Conservation (phyloP, 2,113 vertebrate species). For the Scortum barcoo region DNA sequence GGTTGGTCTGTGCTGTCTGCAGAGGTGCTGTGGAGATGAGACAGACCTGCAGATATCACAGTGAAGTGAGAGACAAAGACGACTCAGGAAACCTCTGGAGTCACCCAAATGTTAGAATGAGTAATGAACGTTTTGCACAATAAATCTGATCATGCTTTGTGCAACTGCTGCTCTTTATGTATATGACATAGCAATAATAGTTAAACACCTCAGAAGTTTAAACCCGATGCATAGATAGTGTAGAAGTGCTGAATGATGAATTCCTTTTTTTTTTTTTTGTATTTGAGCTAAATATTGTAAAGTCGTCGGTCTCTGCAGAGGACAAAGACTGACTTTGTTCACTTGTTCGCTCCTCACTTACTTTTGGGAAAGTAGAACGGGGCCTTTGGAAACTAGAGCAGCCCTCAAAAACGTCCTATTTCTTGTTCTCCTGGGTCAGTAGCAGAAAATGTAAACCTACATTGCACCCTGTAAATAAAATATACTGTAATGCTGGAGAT, state of each 20-base stretch:
- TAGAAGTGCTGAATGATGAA: background rate
- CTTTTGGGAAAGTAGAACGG: constrained; percentile 45
- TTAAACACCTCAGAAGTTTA: background rate
- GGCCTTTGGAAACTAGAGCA: constrained; percentile 41
- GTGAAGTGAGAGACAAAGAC: too few species aligned
- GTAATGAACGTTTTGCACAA: background rate
- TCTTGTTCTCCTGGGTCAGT: constrained; percentile 2
- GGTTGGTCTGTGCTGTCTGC: background rate
- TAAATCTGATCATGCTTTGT: background rate
- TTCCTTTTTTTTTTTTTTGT: constrained; percentile 5
- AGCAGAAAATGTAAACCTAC: background rate
- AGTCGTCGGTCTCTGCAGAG: constrained; percentile 13
- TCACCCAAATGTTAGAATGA: too few species aligned
- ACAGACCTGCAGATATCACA: background rate
- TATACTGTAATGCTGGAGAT: background rate
- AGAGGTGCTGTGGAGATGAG: background rate
- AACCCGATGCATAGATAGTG: background rate
- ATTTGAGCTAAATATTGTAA: constrained; percentile 25
- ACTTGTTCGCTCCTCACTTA: too few species aligned
- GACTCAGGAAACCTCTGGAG: background rate
- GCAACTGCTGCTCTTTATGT: background rate
- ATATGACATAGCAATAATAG: background rate
- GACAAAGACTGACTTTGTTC: constrained; percentile 27
- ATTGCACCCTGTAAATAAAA: background rate
- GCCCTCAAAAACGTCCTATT: background rate